A percentile compares a stretch with the other conserved stretches of the same genome.
These are phyloP conservation scores for Morpho deidamia DNA, from an alignment of 2,888 invertebrate genomes.

Conservation along the genomic window DNA sequence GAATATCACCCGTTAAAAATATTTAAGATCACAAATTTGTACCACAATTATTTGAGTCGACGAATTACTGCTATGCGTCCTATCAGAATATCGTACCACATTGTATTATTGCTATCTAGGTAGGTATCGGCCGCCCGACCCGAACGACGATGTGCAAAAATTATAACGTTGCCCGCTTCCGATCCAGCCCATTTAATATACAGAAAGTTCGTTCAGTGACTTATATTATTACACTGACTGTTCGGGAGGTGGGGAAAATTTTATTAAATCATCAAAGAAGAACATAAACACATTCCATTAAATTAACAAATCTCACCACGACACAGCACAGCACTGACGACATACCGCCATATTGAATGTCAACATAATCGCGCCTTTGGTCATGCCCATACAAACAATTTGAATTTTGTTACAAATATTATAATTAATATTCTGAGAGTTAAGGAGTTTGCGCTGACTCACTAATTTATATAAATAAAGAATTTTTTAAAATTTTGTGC, in stretches of 20 bases:
- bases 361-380: constrained; percentile 77
- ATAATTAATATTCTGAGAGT: constrained; percentile 6
- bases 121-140: constrained; percentile 55
- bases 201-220: constrained; percentile 33
- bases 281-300: constrained; percentile 47
- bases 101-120: constrained; percentile 56
- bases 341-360: constrained; percentile 97
- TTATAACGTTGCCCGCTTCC: constrained; percentile 34
- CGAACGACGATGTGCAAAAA: constrained; percentile 51
- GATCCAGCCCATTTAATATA: constrained; percentile 22
- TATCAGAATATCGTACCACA: constrained; percentile 43
- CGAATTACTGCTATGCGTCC: constrained; percentile 42
- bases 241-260: constrained; percentile 7
- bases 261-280: constrained; percentile 26
- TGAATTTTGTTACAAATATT: constrained; percentile 23
- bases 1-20: constrained; percentile 3
- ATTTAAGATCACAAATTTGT: constrained; percentile 4
- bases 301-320: constrained; percentile 88
- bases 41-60: constrained; percentile 8
- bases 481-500: constrained; percentile 67
- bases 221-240: constrained; percentile 27
- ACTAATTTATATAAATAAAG: constrained; percentile 35
- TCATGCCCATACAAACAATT: constrained; percentile 49
- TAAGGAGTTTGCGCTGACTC: constrained; percentile 28
- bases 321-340: constrained; percentile 98